Evolutionary conservation across 1,140 invertebrate genomes (phyloP).

Genomic region (Brachionus plicatilis): DNA sequence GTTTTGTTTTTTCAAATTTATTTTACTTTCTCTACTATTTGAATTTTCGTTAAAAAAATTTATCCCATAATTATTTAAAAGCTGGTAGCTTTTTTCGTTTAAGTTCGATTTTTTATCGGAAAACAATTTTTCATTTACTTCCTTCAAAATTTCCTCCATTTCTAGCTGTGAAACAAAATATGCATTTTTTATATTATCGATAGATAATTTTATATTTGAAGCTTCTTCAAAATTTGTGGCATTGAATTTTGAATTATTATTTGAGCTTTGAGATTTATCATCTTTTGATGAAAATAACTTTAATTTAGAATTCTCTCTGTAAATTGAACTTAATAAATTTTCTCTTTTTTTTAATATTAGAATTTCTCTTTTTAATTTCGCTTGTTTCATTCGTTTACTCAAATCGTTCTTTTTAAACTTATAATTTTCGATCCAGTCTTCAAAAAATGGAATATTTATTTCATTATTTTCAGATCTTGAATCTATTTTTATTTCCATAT

Average conservation of each 20-base stretch:
- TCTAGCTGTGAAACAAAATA: slow-evolving; percentile 9
- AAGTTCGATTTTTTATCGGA: neutral
- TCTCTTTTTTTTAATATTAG: neutral
- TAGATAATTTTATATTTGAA: neutral
- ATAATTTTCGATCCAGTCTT: neutral
- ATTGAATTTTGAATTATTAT: too few relatives aligned
- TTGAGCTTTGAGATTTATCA: too few relatives aligned
- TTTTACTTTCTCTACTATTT: too few relatives aligned
- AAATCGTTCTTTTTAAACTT: neutral
- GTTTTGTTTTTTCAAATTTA: too few relatives aligned
- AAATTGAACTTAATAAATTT: neutral
- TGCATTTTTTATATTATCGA: neutral
- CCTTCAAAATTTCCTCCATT: slow-evolving; percentile 17
- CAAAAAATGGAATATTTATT: neutral
- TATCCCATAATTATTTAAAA: neutral
- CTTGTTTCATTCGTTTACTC: neutral
- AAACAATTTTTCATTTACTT: neutral
- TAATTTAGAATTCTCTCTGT: neutral
- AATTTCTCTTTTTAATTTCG: neutral
- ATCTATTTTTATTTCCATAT: neutral
- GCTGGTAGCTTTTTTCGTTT: neutral
- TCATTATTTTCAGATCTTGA: neutral
- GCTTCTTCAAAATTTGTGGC: too few relatives aligned
- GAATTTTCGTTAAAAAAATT: too few relatives aligned
- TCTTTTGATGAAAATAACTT: neutral